Evolutionary conservation across 1,140 invertebrate species (phyloP).

Genomic region (Geopemphigus sp.): DNA sequence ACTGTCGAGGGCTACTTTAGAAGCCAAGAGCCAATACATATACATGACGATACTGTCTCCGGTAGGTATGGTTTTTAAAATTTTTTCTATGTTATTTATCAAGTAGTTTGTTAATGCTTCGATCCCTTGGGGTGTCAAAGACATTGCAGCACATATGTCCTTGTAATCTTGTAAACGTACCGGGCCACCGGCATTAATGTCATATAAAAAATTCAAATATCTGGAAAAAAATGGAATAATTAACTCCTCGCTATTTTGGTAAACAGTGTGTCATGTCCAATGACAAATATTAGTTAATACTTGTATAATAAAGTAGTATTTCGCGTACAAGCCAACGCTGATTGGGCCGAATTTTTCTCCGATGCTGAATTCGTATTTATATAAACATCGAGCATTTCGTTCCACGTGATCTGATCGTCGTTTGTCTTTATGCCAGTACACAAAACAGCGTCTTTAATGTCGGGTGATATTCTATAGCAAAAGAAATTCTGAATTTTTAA

Average conservation of each 20-base stretch:
- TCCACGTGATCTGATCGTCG: conserved; percentile 22
- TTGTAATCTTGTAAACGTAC: conserved; percentile 31
- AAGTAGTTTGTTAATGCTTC: background rate
- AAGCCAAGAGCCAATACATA: conserved; percentile 7
- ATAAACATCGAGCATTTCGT: conserved; percentile 41
- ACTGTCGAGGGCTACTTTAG: conserved; percentile 17
- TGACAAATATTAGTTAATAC: too few species aligned
- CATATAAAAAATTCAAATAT: background rate
- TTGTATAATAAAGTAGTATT: conserved; percentile 33
- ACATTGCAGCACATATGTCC: conserved; percentile 10
- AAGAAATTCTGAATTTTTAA: background rate
- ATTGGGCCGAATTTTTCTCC: conserved; percentile 46
- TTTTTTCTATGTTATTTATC: conserved; percentile 6
- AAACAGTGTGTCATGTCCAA: too few species aligned
- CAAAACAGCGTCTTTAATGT: conserved; percentile 48
- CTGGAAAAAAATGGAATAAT: too few species aligned
- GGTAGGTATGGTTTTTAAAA: background rate
- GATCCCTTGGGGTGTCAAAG: conserved; percentile 10
- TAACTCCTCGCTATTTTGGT: too few species aligned
- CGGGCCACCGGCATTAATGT: background rate
- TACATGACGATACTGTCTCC: conserved; percentile 19
- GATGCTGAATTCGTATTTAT: conserved; percentile 41
- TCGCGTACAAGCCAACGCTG: conserved; percentile 42
- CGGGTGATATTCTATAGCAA: conserved; percentile 33
- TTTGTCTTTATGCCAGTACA: conserved; percentile 46